These are phyloP conservation scores for Nothoprocta pentlandii DNA, from an alignment of 2,113 vertebrate species.

Conservation along the genomic window DNA sequence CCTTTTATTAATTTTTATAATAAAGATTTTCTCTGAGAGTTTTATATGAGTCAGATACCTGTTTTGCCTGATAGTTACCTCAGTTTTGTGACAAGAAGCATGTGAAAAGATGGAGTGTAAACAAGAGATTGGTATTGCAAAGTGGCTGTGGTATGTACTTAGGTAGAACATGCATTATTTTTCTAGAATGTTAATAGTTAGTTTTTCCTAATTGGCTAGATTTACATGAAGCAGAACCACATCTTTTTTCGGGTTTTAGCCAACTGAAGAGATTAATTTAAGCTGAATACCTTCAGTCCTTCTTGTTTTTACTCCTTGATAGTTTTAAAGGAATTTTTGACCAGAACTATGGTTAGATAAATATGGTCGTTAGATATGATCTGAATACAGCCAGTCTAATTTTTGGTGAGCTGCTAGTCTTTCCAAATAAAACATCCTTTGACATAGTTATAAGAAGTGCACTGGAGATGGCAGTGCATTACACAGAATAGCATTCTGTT, in stretches of 20 bases:
- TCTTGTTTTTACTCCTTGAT: not conserved
- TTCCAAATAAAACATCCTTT: not conserved
- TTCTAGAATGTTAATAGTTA: not conserved
- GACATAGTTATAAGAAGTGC: not conserved
- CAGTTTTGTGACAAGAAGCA: not conserved
- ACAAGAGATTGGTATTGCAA: not conserved
- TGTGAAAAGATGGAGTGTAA: not conserved
- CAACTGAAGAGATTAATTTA: not conserved
- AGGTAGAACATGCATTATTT: not conserved
- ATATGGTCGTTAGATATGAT: not conserved
- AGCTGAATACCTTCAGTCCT: not conserved
- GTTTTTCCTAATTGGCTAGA: not conserved
- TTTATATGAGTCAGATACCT: not conserved
- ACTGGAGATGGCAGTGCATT: accelerated
- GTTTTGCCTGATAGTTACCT: not conserved
- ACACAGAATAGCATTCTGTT: not conserved
- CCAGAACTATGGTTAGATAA: not conserved
- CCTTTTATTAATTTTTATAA: not conserved
- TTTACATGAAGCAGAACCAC: not conserved
- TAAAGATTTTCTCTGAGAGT: not conserved
- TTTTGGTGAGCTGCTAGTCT: not conserved
- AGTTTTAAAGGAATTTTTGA: not conserved
- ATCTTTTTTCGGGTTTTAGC: not conserved
- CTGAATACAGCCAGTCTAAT: not conserved
- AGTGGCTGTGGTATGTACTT: not conserved